These are phyloP conservation scores for Zaprionus gabonicus DNA, from an alignment of 1,140 invertebrate species.

Conservation along the genomic window DNA sequence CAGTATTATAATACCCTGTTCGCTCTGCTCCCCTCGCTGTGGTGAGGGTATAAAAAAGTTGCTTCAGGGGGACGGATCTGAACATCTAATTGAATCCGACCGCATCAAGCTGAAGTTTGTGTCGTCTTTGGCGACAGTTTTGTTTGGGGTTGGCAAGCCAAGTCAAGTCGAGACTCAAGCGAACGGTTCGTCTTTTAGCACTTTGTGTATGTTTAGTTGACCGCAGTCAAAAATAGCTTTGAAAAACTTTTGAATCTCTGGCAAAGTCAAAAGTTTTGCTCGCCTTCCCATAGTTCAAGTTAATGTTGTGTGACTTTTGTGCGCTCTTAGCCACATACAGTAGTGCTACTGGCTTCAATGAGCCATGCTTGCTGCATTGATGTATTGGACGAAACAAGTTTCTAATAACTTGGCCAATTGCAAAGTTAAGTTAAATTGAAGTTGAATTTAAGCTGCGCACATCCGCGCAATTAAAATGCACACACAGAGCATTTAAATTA, in stretches of 20 bases:
- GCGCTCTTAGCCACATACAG: slow-evolving; percentile 50
- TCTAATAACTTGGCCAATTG: slow-evolving; percentile 78
- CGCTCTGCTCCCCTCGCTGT: not conserved
- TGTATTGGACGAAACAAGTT: slow-evolving; percentile 63
- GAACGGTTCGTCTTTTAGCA: slow-evolving; percentile 14
- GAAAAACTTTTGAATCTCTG: slow-evolving; percentile 74
- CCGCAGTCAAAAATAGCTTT: slow-evolving; percentile 82
- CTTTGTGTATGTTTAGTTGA: slow-evolving; percentile 81
- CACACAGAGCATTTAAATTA: slow-evolving; percentile 54
- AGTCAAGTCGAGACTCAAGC: not conserved
- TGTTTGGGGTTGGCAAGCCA: slow-evolving; percentile 51
- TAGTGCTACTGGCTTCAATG: slow-evolving; percentile 43
- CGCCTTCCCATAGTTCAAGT: slow-evolving; percentile 73
- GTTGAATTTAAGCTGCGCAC: slow-evolving; percentile 4
- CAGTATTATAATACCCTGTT: slow-evolving; percentile 2
- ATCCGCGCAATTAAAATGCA: slow-evolving; percentile 69
- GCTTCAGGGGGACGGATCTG: not conserved
- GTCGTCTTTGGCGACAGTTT: slow-evolving; percentile 73
- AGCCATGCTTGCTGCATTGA: slow-evolving; percentile 66
- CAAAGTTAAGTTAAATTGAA: slow-evolving; percentile 48
- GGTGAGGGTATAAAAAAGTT: not conserved
- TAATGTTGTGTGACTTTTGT: slow-evolving; percentile 82
- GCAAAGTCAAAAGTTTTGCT: slow-evolving; percentile 75
- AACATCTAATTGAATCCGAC: slow-evolving; percentile 78
- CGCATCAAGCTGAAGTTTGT: slow-evolving; percentile 73